Conservation (phyloP, 2,797 vertebrate genomes). For the Hippoglossus hippoglossus region DNA sequence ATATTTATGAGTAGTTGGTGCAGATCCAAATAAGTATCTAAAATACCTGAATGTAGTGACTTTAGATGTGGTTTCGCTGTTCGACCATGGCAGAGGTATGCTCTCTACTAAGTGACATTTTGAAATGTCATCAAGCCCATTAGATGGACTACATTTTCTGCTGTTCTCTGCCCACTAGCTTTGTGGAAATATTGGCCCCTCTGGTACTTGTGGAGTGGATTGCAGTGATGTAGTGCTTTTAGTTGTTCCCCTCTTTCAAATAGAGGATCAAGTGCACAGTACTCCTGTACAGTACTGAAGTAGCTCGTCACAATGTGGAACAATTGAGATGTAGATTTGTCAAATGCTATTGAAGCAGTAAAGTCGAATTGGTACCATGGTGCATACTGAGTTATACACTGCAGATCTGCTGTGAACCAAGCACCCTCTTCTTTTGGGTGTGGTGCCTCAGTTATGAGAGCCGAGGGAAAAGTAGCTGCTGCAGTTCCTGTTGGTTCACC, state of each 20-base stretch:
- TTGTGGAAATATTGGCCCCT: background rate
- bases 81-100: no score
- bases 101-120: no score
- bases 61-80: no score
- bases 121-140: background rate
- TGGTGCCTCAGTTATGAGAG: slow-evolving; percentile 11
- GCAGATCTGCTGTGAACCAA: slow-evolving; percentile 7
- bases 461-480: slow-evolving; percentile 12
- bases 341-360: background rate
- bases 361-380: background rate
- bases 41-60: no score
- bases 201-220: background rate
- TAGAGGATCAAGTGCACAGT: background rate
- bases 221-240: background rate
- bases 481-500: slow-evolving; percentile 28
- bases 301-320: background rate
- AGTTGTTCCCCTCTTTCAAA: background rate
- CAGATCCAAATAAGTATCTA: no score
- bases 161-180: background rate
- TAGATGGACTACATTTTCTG: background rate
- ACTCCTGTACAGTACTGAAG: background rate
- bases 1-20: no score
- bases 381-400: no score
- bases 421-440: slow-evolving; percentile 7
- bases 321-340: background rate